These are phyloP conservation scores for Micromussa lordhowensis DNA, from an alignment of 92 coral and sea anemone species.

Conservation along the genomic window DNA sequence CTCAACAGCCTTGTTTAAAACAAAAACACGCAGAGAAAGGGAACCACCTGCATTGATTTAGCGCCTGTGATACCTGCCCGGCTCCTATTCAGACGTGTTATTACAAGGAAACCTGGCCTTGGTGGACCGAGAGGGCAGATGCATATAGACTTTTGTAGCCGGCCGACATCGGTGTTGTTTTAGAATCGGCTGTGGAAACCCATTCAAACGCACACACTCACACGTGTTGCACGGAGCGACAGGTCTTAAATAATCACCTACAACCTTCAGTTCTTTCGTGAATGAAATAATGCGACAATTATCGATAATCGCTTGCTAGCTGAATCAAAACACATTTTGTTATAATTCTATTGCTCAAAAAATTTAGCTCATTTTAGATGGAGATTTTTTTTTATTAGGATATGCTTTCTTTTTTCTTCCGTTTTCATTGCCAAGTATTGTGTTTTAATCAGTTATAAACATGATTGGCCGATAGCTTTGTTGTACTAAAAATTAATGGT, in stretches of 20 bases:
- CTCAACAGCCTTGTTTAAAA: conserved; percentile 22
- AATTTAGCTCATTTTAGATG: not conserved
- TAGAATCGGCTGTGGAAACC: not conserved
- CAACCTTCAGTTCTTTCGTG: not conserved
- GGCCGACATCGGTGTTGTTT: not conserved
- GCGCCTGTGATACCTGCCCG: not conserved
- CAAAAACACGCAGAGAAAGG: not conserved
- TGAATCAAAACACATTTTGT: not conserved
- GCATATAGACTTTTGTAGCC: not conserved
- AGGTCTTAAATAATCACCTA: not conserved
- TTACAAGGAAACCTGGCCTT: conserved; percentile 6
- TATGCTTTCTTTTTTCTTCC: not conserved
- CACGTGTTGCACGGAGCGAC: conserved; percentile 28
- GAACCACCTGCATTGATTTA: conserved; percentile 1
- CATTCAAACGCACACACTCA: not conserved
- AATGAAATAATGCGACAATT: not conserved
- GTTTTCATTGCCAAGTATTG: not conserved
- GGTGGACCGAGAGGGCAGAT: conserved; percentile 35
- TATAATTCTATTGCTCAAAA: not conserved
- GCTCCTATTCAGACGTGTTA: not conserved
- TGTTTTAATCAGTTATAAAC: not conserved
- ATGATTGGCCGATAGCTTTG: not conserved
- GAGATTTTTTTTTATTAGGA: not conserved
- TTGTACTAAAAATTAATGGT: not conserved
- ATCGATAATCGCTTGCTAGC: not conserved